These are phyloP conservation scores for Himalopsyche phryganea DNA, from an alignment of 1,140 invertebrate genomes.

Conservation along the genomic window DNA sequence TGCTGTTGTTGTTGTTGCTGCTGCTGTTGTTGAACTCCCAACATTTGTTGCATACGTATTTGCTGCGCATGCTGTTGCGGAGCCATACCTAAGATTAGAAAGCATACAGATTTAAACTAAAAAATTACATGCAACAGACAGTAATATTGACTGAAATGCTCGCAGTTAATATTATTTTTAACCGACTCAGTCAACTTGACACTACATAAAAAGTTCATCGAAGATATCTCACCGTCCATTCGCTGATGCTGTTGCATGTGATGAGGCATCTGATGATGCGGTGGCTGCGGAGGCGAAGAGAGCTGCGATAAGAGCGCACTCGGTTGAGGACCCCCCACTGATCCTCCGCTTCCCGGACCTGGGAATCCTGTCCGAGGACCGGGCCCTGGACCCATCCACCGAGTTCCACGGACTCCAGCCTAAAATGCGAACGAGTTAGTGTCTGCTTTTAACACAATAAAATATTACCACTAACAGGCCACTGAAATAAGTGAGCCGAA, in stretches of 20 bases:
- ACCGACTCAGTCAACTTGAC: not conserved
- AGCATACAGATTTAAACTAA: no score
- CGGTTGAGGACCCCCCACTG: not conserved
- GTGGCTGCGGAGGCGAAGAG: constrained; percentile 29
- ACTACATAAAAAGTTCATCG: not conserved
- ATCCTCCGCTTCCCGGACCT: constrained; percentile 1
- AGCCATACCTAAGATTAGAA: constrained; percentile 18
- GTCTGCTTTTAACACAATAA: no score
- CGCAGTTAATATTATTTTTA: no score
- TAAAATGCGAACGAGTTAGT: constrained; percentile 1
- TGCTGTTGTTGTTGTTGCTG: constrained; percentile 45
- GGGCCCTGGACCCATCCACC: constrained; percentile 18
- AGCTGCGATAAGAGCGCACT: constrained; percentile 31
- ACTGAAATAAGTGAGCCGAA: no score
- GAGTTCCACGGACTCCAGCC: constrained; percentile 17
- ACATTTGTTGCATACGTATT: constrained; percentile 39
- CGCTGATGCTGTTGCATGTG: constrained; percentile 23
- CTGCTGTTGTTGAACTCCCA: constrained; percentile 38
- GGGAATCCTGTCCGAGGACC: constrained; percentile 7
- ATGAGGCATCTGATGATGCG: constrained; percentile 23
- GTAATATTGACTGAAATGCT: no score
- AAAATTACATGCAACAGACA: no score
- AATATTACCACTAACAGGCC: no score
- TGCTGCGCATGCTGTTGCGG: constrained; percentile 41
- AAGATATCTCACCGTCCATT: constrained; percentile 13